Conservation (phyloP, 1,140 invertebrate genomes). For the Tetranychus urticae region DNA sequence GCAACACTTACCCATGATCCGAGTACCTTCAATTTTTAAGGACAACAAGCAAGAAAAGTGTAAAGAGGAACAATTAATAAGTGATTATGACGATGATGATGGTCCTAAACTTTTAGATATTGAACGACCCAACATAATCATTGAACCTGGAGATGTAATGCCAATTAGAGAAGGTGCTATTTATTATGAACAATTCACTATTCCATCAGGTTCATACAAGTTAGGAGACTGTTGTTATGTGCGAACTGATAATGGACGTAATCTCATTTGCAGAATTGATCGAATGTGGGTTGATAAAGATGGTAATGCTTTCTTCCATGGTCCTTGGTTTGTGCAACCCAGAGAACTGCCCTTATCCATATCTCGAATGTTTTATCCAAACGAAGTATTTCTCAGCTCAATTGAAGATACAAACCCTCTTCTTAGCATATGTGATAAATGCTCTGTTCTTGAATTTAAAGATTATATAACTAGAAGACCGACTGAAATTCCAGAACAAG, state of each 20-base stretch:
- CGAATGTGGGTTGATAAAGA: slow-evolving; percentile 67
- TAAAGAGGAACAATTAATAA: slow-evolving; percentile 48
- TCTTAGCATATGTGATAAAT: slow-evolving; percentile 67
- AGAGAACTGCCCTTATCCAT: slow-evolving; percentile 49
- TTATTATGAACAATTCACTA: slow-evolving; percentile 79
- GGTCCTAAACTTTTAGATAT: slow-evolving; percentile 2
- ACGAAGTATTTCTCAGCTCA: slow-evolving; percentile 76
- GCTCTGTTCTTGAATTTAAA: slow-evolving; percentile 62
- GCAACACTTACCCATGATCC: slow-evolving; percentile 46
- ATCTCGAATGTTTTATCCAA: slow-evolving; percentile 61
- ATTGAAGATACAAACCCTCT: slow-evolving; percentile 75
- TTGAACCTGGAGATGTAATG: neutral
- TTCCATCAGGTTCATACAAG: slow-evolving; percentile 56
- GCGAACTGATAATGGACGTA: slow-evolving; percentile 54
- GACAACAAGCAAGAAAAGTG: slow-evolving; percentile 59
- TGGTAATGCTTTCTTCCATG: slow-evolving; percentile 68
- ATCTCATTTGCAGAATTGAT: slow-evolving; percentile 77
- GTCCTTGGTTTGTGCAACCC: slow-evolving; percentile 72
- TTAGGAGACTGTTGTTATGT: slow-evolving; percentile 76
- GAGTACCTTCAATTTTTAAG: slow-evolving; percentile 76
- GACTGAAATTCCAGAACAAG: slow-evolving; percentile 64
- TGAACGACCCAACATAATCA: slow-evolving; percentile 2
- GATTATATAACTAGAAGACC: slow-evolving; percentile 73
- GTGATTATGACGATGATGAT: slow-evolving; percentile 18
- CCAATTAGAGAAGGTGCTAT: slow-evolving; percentile 33